Conservation (phyloP, 2,888 invertebrate genomes). For the Melanchra persicariae region DNA sequence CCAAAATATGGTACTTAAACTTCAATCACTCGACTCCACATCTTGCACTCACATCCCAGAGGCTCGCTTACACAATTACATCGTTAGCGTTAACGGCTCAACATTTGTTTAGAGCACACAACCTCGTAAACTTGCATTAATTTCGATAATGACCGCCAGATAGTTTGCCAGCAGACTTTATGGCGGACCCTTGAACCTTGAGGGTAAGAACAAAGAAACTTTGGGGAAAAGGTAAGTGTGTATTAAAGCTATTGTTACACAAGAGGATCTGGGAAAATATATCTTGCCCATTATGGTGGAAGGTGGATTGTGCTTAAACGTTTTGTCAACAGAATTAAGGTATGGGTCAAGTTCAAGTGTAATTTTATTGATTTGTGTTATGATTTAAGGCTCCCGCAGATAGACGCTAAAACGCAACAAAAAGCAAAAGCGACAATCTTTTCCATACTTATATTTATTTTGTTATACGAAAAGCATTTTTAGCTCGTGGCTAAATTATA, state of each 20-base stretch:
- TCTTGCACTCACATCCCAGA: slow-evolving; percentile 56
- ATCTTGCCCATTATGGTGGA: slow-evolving; percentile 14
- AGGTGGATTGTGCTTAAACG: slow-evolving; percentile 9
- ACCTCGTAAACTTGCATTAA: slow-evolving; percentile 78
- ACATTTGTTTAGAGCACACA: slow-evolving; percentile 81
- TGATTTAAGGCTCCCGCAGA: no score
- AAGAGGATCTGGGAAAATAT: slow-evolving; percentile 19
- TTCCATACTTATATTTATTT: no score
- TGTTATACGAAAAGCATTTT: no score
- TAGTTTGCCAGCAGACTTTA: slow-evolving; percentile 62
- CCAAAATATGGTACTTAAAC: background rate
- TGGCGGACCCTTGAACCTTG: slow-evolving; percentile 48
- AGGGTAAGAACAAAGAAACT: slow-evolving; percentile 35
- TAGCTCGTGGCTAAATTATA: no score
- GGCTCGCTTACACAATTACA: slow-evolving; percentile 81
- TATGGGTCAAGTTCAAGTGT: slow-evolving; percentile 9
- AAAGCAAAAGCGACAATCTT: no score
- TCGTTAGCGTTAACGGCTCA: slow-evolving; percentile 79
- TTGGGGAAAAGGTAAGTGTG: slow-evolving; percentile 43
- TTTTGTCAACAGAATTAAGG: slow-evolving; percentile 3
- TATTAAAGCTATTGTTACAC: slow-evolving; percentile 39
- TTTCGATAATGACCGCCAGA: slow-evolving; percentile 74
- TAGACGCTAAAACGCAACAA: no score
- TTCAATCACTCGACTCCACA: slow-evolving; percentile 1
- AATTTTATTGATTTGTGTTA: background rate